Evolutionary conservation across 2,113 vertebrate species (phyloP), one percentile per base, ranked within the genome.

Genomic region (Sinosuthora webbiana): DNA sequence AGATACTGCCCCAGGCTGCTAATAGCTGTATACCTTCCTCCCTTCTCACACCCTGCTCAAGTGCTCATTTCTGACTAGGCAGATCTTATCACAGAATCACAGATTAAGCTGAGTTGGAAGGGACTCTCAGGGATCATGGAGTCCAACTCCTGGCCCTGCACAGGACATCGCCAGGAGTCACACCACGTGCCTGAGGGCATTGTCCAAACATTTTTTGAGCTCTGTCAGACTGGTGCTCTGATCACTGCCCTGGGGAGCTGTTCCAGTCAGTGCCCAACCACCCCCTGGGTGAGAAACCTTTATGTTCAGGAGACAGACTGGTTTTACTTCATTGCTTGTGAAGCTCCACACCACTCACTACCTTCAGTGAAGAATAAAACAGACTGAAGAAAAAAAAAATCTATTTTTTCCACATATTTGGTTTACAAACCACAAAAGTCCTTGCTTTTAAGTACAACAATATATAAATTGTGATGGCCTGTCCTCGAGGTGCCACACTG

Each of bases 111-210:
- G 28, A 39, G 19, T 5, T 78, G 55, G 39, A 53, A 62, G 12
- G 23, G 33, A 13, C 15, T 1, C 39, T n/a, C 10, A 9, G 8
- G 23, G 39, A 78, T 16, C 33, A 28, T 18, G 1, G 7, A 37
- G 28, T 24, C 15, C 74, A 69, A 0, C 39, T 70, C 18, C 64
- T 70, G 64, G 8, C 39, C 9, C 28, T n/a, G 64, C 47, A 62
- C 12, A 62, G 55, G 2, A 39, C 35, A 83, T 5, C 6, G 39
- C 39, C 39, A 78, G 1, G 55, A 53, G 13, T 53, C 39, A 2
- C 47, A 45, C 12, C 18, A 0, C 7, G 23, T 7, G 23, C 12
- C 39, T 13, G 12, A 62, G 15, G 1, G 7, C 28, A 47, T 5
- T 62, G 55, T 39, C n/a, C 64, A 45, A 53, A 62, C 1, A 1